These are phyloP conservation scores for Lepilemur septentrionalis DNA, from an alignment of 2,797 vertebrate genomes.

Conservation along the genomic window DNA sequence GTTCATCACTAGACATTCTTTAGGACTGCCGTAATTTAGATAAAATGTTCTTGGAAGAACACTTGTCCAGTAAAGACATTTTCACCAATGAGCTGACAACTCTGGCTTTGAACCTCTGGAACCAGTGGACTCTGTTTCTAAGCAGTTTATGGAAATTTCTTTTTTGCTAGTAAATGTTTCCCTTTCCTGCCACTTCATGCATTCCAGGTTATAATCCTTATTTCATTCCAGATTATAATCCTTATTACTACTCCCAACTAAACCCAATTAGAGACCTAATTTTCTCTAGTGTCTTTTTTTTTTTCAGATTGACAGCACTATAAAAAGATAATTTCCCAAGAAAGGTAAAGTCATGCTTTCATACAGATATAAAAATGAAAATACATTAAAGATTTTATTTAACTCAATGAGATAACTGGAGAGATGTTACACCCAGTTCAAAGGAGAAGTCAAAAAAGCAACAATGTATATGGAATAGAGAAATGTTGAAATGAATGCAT, in stretches of 20 bases:
- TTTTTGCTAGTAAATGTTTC: not conserved
- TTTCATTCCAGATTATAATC: not conserved
- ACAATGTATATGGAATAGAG: not conserved
- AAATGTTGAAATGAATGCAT: not conserved
- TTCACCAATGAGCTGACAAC: not conserved
- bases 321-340: not conserved
- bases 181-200: not conserved
- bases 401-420: not conserved
- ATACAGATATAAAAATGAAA: not conserved
- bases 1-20: not conserved
- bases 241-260: not conserved
- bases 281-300: not conserved
- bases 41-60: not conserved
- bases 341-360: not conserved
- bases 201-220: not conserved
- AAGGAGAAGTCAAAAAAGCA: not conserved
- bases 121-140: not conserved
- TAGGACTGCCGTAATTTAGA: not conserved
- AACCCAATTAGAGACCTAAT: not conserved
- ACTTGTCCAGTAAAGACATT: not conserved
- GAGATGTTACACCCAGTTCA: not conserved
- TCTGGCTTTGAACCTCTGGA: not conserved
- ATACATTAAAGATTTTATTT: slow-evolving; percentile 25
- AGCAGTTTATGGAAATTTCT: not conserved
- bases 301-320: not conserved